A percentile compares a stretch with the other conserved stretches of the same genome.
Evolutionary conservation across 2,888 invertebrate genomes (phyloP).

Genomic region (Andrena bucephala): DNA sequence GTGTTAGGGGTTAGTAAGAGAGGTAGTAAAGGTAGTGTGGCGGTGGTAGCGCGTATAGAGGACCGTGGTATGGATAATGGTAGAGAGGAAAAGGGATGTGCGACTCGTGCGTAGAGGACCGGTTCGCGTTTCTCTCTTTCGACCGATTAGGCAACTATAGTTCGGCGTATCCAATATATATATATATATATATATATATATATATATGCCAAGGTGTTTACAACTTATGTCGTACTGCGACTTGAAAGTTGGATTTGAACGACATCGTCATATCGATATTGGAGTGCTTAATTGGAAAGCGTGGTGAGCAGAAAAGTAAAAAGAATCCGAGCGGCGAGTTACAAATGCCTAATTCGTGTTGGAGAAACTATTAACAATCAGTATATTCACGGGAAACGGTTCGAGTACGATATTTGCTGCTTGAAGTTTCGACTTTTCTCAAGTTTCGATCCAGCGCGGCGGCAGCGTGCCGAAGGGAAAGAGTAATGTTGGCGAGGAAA

Average conservation of each 20-base stretch:
- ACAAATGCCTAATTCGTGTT: too few species aligned
- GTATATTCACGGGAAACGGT: too few species aligned
- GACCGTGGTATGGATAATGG: neutral
- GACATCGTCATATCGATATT: conserved; percentile 81
- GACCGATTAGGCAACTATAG: conserved; percentile 56
- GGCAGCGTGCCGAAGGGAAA: conserved; percentile 68
- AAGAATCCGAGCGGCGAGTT: too few species aligned
- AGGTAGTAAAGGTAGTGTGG: neutral
- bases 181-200: conserved; percentile 19
- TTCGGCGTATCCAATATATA: conserved; percentile 61
- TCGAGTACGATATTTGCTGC: too few species aligned
- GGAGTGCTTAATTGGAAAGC: too few species aligned
- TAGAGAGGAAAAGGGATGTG: conserved; percentile 8
- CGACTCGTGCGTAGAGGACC: conserved; percentile 18
- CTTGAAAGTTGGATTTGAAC: conserved; percentile 80
- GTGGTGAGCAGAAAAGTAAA: too few species aligned
- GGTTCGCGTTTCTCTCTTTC: conserved; percentile 34
- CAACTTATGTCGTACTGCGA: conserved; percentile 61
- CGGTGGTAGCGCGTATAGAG: neutral
- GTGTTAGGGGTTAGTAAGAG: neutral
- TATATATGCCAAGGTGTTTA: conserved; percentile 74
- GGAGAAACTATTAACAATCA: too few species aligned
- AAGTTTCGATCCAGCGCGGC: too few species aligned
- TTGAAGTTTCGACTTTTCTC: conserved; percentile 81
- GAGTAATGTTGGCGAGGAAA: conserved; percentile 84